phyloP scores from a whole-genome alignment of 1,140 invertebrate species.

The Drosophila serrata region DNA sequence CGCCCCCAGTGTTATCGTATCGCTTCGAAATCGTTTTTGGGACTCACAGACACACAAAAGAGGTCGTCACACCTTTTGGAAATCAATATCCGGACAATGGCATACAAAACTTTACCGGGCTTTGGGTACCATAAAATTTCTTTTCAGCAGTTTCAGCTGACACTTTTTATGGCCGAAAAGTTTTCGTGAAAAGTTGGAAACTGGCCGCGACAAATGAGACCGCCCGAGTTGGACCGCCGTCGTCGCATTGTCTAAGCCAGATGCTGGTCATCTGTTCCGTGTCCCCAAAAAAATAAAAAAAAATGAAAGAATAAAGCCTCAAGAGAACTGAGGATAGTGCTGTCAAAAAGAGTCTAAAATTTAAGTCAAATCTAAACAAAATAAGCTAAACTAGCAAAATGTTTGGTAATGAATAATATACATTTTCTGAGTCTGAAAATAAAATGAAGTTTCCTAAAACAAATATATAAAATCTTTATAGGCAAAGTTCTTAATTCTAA shows the following conservation, averaged over 20 bases:
- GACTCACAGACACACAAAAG: conserved; percentile 42
- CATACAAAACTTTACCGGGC: conserved; percentile 5
- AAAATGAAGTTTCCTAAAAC: too few relatives aligned
- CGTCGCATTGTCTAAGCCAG: conserved; percentile 70
- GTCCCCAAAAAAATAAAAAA: too few relatives aligned
- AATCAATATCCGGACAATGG: conserved; percentile 74
- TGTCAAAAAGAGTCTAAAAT: not conserved
- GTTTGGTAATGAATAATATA: fast-evolving
- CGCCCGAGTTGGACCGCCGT: conserved; percentile 75
- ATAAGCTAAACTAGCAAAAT: not conserved
- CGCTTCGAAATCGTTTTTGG: conserved; percentile 31
- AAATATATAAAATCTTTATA: not conserved
- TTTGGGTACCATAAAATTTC: conserved; percentile 57
- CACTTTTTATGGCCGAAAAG: conserved; percentile 74
- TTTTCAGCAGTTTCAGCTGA: conserved; percentile 71
- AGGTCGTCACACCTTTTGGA: conserved; percentile 75
- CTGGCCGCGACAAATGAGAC: conserved; percentile 75
- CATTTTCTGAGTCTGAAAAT: not conserved
- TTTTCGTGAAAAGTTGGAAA: conserved; percentile 64
- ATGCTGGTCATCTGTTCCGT: conserved; percentile 79
- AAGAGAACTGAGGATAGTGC: not conserved
- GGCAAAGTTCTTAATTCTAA: not conserved
- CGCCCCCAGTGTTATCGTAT: conserved; percentile 68
- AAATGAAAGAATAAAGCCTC: not conserved
- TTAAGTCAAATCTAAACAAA: not conserved